Evolutionary conservation across 2,797 vertebrate genomes (phyloP), one percentile per base, ranked within the genome.

Genomic region (Hypotaenidia philippensis): DNA sequence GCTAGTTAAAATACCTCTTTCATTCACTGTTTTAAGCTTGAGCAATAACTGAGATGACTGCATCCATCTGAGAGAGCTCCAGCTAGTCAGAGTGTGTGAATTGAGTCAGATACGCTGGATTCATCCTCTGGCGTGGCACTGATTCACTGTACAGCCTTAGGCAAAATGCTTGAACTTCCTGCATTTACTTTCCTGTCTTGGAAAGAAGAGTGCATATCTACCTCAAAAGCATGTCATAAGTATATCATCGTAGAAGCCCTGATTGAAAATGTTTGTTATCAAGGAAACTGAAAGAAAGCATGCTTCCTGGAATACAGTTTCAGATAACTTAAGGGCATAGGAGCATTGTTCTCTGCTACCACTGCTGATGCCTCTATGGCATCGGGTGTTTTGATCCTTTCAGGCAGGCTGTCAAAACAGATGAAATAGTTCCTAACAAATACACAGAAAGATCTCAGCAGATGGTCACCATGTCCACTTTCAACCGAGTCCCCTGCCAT

Each of bases 321-420:
- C 69, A 92, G 55, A 47, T 34, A 65, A 86, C 50, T 91, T 38
- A 40, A 52, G 59, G 47, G 72, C 41, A 44, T 61, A 63, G 56
- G 9, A 88, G 44, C 63, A 74, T 21, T 84, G 32, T 47, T 89
- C 25, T 77, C 50, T 74, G 56, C 50, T 70, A 9, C 59, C 2
- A 2, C 5, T 72, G n/a, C 49, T 3, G 9, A 80, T 45, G 64
- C 49, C 56, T 77, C 22, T 0, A 0, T 41, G 49, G 41, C 29
- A 8, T 45, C 32, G 44, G 52, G 53, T 70, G 56, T 74, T 94
- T 89, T 77, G 56, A 87, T 90, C 49, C 68, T 90, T 90, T 87
- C 64, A 69, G 81, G 60, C 70, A 90, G 52, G 26, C 89, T 92
- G 88, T 89, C 88, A 83, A n/a, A 94, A 60, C 27, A 84, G 56